Percentiles rank a stretch among this genome's conserved stretches.
Evolutionary conservation across 2,797 vertebrate genomes (phyloP).

Genomic region (Danio aesculapii): DNA sequence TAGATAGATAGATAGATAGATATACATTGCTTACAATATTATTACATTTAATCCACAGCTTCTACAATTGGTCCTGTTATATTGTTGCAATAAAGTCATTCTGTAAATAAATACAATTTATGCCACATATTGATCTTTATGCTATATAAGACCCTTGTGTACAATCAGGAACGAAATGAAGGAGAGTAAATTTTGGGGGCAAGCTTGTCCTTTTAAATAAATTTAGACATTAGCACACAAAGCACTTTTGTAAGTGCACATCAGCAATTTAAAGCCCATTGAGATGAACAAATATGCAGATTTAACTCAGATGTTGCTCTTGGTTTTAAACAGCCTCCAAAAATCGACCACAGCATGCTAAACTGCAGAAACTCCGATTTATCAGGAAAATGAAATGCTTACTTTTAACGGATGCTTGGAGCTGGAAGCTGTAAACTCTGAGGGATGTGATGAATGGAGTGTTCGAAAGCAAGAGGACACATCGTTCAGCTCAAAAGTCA

Average conservation of each 20-base stretch:
- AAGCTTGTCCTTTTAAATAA: too few relatives aligned
- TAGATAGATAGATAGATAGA: too few relatives aligned
- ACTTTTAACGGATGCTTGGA: conserved; percentile 63
- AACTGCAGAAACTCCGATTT: neutral
- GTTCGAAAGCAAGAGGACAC: conserved; percentile 67
- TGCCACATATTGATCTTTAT: too few relatives aligned
- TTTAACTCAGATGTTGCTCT: neutral
- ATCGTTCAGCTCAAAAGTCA: conserved; percentile 65
- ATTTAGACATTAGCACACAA: too few relatives aligned
- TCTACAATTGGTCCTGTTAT: too few relatives aligned
- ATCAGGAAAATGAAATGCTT: conserved; percentile 15
- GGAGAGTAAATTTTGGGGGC: too few relatives aligned
- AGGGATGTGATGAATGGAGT: conserved; percentile 68
- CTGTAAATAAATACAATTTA: too few relatives aligned
- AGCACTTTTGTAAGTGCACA: neutral
- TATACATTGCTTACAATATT: too few relatives aligned
- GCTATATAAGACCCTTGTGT: too few relatives aligned
- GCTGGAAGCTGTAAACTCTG: conserved; percentile 61
- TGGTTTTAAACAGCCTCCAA: conserved; percentile 15
- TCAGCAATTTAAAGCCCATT: neutral
- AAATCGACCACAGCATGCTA: conserved; percentile 23
- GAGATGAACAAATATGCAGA: neutral
- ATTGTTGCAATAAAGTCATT: too few relatives aligned
- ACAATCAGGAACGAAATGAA: too few relatives aligned
- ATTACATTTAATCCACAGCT: too few relatives aligned